phyloP scores from a whole-genome alignment of 2,113 vertebrate genomes.

The Rhegmatorhina hoffmannsi region DNA sequence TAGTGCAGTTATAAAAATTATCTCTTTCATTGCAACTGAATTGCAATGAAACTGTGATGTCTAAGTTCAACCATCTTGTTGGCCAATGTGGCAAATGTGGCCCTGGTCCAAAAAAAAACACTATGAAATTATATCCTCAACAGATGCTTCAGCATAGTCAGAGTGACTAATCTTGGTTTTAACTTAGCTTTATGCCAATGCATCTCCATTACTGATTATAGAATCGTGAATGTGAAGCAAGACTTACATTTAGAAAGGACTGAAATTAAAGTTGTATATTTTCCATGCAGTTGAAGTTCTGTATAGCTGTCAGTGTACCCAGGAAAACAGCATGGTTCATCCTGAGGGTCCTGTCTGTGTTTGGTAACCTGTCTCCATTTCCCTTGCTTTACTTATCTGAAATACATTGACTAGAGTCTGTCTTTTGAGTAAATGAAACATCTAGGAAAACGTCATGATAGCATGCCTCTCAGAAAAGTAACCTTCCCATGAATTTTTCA shows the following conservation, averaged over 20 bases:
- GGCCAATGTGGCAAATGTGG: not conserved
- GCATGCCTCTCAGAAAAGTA: not conserved
- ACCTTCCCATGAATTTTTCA: constrained; percentile 1
- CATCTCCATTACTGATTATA: not conserved
- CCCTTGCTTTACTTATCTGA: not conserved
- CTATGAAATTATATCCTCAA: not conserved
- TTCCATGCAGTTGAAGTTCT: not conserved
- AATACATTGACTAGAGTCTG: not conserved
- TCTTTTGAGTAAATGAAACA: not conserved
- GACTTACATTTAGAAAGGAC: not conserved
- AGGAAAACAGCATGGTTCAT: not conserved
- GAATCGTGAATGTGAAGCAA: not conserved
- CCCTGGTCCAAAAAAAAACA: not conserved
- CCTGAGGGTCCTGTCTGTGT: not conserved
- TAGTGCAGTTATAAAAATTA: not conserved
- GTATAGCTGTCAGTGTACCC: not conserved
- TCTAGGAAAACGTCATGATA: not conserved
- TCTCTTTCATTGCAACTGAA: not conserved
- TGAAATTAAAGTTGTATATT: not conserved
- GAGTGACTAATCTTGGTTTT: constrained; percentile 13
- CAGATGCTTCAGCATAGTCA: not conserved
- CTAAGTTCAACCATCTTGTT: not conserved
- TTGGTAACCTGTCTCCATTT: not conserved
- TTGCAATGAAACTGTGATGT: not conserved
- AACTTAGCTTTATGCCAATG: not conserved